Base-by-base conservation (phyloP, 2,113 vertebrate species). In the Rhinopomastus cyanomelas region DNA sequence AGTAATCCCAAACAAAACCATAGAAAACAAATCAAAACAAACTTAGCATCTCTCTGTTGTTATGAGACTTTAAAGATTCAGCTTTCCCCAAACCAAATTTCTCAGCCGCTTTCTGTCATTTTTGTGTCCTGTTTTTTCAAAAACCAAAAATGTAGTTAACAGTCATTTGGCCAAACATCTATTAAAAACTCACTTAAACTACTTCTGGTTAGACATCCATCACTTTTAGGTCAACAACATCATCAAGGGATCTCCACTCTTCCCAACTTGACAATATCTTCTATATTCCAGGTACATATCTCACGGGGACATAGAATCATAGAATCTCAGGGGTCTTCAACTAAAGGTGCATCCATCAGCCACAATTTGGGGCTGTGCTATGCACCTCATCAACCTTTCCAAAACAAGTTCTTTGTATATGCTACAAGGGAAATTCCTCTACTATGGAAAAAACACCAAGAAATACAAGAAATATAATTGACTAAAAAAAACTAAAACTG, bases 361-460 rank as follows among this genome's bases (percentile, higher is more conserved):
- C n/a, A 11, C 6, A 3, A 6, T 2, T 10, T 39, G 10, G 57
- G 23, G 30, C 15, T 61, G 8, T 13, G 1, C 26, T 39, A 3
- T 5, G 11, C 14, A 16, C 14, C 68, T 53, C 74, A 15, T 20
- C 32, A 36, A 9, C 30, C 9, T 66, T 80, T 3, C 22, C 42
- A 32, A 51, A 59, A 6, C 25, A 14, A 46, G 9, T 0, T 2
- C 20, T 81, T 48, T 3, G 3, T 6, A 3, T 11, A 2, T 23
- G 49, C 34, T 34, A 36, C n/a, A 37, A 65, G 27, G n/a, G 30
- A 60, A 30, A 34, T 21, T 53, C 34, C 46, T 49, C 20, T 44
- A 12, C 19, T 11, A 4, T 0, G 20, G 19, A 17, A 21, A 9
- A 25, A 17, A 16, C 34, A 3, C 4, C 9, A 36, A 39, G 5